Evolutionary conservation across 2,797 vertebrate genomes (phyloP), one percentile per base, ranked within the genome.

Genomic region (Mormyrus proboscirostris): DNA sequence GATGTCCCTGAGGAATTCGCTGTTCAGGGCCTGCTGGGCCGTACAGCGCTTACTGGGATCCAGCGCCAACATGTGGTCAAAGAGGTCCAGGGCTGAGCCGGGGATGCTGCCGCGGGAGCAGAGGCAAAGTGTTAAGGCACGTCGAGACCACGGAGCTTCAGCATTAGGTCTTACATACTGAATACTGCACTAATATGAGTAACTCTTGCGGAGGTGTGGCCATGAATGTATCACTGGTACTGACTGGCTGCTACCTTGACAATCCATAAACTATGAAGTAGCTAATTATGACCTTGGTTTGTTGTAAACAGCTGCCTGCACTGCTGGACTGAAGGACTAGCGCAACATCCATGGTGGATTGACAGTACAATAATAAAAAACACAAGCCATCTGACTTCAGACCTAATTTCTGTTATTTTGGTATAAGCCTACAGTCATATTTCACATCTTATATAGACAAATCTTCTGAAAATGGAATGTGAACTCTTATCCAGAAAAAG

Each of bases 11-110:
- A 99, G 96, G 92, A 99, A 99, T 91, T 99, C 98, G 0, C 98
- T 99, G 92, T 96, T 96, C 91, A 99, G 93, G 19, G 99, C 98
- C 90, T 99, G 98, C 88, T 99, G 98, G 0, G 98, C 98, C 1
- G 98, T 97, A 88, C 99, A 99, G 87, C 99, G 98, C 91, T 97
- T 99, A 94, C 96, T 98, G 90, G 99, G 99, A 92, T 99, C 99
- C 95, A 99, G 91, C 91, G 98, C 98, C 79, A 99, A 94, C 99
- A 99, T 99, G 90, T 99, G 98, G 94, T 99, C 99, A 3, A 99
- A 99, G 82, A 99, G 94, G 93, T 99, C 99, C 91, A 99, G 93
- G 5, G 98, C 99, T 25, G 97, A 95, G 19, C 94, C 94, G 44
- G 99, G 98, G 93, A 99, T 97, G 93, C 98, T 99, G 92, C 59